phyloP scores from a whole-genome alignment of 1,140 invertebrate species.

The Drosophila grimshawi region DNA sequence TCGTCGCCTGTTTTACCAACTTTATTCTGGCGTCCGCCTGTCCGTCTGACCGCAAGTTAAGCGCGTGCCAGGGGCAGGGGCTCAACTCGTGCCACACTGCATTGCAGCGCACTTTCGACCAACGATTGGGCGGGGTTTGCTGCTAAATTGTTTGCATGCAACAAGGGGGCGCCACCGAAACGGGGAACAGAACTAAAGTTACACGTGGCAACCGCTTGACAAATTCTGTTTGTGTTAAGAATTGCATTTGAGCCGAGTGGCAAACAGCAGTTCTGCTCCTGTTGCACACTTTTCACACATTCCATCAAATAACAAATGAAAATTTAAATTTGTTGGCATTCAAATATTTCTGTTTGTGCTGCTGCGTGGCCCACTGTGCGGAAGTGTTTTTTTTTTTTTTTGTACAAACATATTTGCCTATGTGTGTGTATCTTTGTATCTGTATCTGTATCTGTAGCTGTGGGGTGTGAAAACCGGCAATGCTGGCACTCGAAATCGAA shows the following conservation, averaged over 20 bases:
- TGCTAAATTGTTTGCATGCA: constrained; percentile 22
- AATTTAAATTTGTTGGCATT: background rate
- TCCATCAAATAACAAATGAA: no score
- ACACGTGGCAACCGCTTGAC: constrained; percentile 15
- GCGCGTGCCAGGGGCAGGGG: constrained; percentile 28
- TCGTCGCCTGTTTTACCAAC: no score
- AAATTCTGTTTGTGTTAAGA: background rate
- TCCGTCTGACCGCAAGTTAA: constrained; percentile 38
- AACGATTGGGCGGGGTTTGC: background rate
- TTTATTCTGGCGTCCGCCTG: constrained; percentile 2
- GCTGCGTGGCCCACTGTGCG: constrained; percentile 26
- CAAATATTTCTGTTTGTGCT: background rate
- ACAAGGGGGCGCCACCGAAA: constrained; percentile 8
- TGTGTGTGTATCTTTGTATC: background rate
- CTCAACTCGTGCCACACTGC: no score
- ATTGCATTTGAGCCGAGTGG: constrained; percentile 4
- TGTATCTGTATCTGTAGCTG: background rate
- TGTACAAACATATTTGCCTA: background rate
- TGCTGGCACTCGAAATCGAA: constrained; percentile 1
- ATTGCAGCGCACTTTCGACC: constrained; percentile 21
- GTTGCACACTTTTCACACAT: no score
- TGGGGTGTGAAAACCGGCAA: constrained; percentile 45
- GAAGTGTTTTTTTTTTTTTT: constrained; percentile 22
- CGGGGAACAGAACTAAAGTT: constrained; percentile 13
- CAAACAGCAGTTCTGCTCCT: no score